These are phyloP conservation scores for Probaryconus sp. DNA, from an alignment of 1,140 invertebrate species.

Conservation along the genomic window DNA sequence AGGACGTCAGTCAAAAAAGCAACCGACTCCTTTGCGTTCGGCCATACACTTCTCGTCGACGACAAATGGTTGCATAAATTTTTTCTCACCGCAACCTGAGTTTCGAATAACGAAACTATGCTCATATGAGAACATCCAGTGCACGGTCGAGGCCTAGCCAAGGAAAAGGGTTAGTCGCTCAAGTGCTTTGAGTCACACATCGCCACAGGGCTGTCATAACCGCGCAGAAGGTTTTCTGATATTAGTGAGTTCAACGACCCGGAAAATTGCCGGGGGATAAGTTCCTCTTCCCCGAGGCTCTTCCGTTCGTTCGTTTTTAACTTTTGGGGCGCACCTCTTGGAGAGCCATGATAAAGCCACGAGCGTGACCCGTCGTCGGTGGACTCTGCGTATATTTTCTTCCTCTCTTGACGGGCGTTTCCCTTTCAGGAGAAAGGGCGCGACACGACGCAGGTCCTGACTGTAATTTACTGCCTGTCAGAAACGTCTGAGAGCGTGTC, in stretches of 20 bases:
- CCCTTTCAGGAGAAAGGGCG: no score
- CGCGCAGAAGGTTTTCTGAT: slow-evolving; percentile 68
- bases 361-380: slow-evolving; percentile 16
- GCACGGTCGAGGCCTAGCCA: slow-evolving; percentile 8
- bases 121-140: slow-evolving; percentile 68
- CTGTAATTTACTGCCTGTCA: slow-evolving; percentile 55
- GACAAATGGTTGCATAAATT: no score
- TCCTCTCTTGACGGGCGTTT: slow-evolving; percentile 69
- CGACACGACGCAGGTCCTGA: no score
- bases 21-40: slow-evolving; percentile 4
- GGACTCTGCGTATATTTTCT: not conserved
- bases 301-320: no score
- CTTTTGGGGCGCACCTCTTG: slow-evolving; percentile 12
- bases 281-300: not conserved
- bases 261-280: not conserved
- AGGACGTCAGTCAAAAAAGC: not conserved
- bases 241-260: slow-evolving; percentile 54
- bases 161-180: slow-evolving; percentile 77
- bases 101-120: slow-evolving; percentile 33
- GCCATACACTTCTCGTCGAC: no score
- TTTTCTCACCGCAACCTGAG: slow-evolving; percentile 19
- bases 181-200: slow-evolving; percentile 79
- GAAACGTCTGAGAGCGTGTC: slow-evolving; percentile 58
- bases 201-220: slow-evolving; percentile 69
- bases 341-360: slow-evolving; percentile 14